Conservation (phyloP, 2,113 vertebrate genomes). For the Myrmecophaga tridactyla region DNA sequence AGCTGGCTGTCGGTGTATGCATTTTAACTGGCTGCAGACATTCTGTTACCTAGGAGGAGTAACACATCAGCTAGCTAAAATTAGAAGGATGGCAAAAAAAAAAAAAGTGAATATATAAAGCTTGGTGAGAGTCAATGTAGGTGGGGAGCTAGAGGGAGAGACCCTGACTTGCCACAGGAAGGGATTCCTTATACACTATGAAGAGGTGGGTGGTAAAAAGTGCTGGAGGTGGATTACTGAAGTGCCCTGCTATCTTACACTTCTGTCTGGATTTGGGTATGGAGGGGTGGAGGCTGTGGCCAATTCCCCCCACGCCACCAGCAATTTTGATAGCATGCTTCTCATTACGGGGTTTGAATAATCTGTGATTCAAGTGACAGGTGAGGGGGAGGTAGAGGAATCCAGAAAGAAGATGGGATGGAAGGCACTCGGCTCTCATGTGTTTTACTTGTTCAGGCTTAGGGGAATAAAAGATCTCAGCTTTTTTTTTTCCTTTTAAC, state of each 20-base stretch:
- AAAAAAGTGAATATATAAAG: not conserved
- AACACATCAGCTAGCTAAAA: conserved; percentile 51
- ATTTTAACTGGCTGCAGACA: conserved; percentile 50
- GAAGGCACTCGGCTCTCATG: conserved; percentile 32
- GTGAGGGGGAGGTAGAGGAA: not conserved
- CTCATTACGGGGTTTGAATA: conserved; percentile 48
- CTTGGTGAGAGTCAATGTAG: not conserved
- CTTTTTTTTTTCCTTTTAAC: not conserved
- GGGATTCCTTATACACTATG: not conserved
- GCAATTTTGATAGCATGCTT: not conserved
- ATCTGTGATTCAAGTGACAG: not conserved
- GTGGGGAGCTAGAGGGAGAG: not conserved
- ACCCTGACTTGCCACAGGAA: not conserved
- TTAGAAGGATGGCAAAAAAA: not conserved
- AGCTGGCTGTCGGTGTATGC: conserved; percentile 28
- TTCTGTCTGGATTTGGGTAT: not conserved
- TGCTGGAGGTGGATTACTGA: not conserved
- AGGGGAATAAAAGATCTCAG: not conserved
- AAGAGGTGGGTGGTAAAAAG: not conserved
- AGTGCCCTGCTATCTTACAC: not conserved
- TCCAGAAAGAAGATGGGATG: conserved; percentile 28
- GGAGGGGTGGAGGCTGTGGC: not conserved
- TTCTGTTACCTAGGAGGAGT: conserved; percentile 55
- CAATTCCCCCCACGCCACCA: not conserved
- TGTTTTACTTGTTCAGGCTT: conserved; percentile 34